Base-by-base conservation (phyloP, 2,797 vertebrate genomes). In the Champsocephalus esox region DNA sequence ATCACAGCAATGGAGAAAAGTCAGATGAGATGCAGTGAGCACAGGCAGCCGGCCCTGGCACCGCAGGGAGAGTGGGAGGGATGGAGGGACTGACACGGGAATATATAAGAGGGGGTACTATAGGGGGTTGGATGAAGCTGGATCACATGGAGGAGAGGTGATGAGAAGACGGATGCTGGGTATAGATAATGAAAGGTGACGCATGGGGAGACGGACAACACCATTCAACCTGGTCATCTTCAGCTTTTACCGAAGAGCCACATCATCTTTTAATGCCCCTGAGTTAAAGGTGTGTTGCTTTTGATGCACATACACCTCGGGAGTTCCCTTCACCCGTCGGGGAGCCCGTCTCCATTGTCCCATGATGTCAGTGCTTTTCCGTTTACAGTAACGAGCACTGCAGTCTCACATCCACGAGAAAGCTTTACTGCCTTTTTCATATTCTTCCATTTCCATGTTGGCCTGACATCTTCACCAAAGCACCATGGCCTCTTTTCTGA, bases 1-100 rank as follows among this genome's bases (percentile, higher is more conserved):
- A 87, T 84, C 73, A 69, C 80, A 45, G 70, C 76, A 75, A 85
- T 59, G 80, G 75, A 86, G 80, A 45, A 80, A 79, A 59, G 67
- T 81, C 82, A 83, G 80, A 83, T 84, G 77, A 84, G 77, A 75
- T 56, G 45, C 69, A 46, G 71, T 55, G 46, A 80, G 73, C 77
- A 46, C 55, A 50, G 80, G 34, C 70, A 54, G 70, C 81, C 49
- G 5, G 85, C 81, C 79, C 69, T 12, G 64, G 77, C 70, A 62
- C 72, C 43, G 11, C 2, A 1, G 44, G 67, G 16, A 73, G 49
- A 52, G 65, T 65, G 0, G 13, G 41, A 58, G 58, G 69, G 69
- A 69, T 34, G 52, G 68, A 79, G 70, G 63, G 54, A 70, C 51
- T 43, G 55, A 75, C 59, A 51, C 13, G 8, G 19, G 63, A 69